These are phyloP conservation scores for Pheosia tremula DNA, from an alignment of 2,888 invertebrate genomes.

Conservation along the genomic window DNA sequence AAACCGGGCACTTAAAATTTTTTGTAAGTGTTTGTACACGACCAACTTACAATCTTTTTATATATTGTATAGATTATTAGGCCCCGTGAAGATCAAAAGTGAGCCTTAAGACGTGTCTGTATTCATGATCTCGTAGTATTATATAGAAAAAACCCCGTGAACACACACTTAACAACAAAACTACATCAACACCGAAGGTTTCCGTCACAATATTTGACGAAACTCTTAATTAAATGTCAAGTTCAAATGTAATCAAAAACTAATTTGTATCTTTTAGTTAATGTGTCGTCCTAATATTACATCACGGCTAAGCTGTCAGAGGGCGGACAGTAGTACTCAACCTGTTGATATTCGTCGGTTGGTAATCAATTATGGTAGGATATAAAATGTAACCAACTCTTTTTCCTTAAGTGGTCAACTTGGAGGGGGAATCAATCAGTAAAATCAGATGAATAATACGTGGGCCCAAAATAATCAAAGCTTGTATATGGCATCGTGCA, in stretches of 20 bases:
- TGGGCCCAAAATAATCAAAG: too few relatives aligned
- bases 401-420: background rate
- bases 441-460: too few relatives aligned
- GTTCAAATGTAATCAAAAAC: slow-evolving; percentile 28
- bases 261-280: slow-evolving; percentile 18
- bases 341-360: background rate
- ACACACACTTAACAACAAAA: slow-evolving; percentile 3
- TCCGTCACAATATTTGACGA: slow-evolving; percentile 11
- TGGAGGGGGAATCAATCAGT: background rate
- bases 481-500: too few relatives aligned
- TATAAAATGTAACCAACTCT: background rate
- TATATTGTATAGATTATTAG: too few relatives aligned
- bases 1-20: too few relatives aligned
- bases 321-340: background rate
- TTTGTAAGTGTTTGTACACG: too few relatives aligned
- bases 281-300: background rate
- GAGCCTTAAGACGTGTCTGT: background rate
- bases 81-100: background rate
- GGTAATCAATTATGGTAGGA: too few relatives aligned
- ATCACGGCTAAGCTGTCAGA: background rate
- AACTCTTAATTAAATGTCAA: slow-evolving; percentile 31
- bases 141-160: background rate
- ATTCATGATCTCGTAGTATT: background rate
- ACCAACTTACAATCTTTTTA: too few relatives aligned
- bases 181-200: slow-evolving; percentile 3